These are phyloP conservation scores for Dolichopus griseipennis DNA, from an alignment of 2,888 invertebrate genomes.

Conservation along the genomic window DNA sequence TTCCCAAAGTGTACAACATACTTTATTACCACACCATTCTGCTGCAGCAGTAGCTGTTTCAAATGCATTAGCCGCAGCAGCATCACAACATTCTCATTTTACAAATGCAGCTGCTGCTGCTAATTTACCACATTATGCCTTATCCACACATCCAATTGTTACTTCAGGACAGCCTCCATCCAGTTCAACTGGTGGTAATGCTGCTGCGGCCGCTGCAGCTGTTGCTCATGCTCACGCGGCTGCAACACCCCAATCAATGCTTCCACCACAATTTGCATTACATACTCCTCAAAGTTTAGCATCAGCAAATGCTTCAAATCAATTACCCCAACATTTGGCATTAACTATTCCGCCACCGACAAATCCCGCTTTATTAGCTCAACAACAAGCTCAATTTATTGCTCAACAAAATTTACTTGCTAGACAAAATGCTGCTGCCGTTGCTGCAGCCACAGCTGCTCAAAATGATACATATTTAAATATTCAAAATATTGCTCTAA, in stretches of 20 bases:
- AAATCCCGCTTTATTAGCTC: constrained; percentile 45
- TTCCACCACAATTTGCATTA: constrained; percentile 13
- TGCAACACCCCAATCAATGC: constrained; percentile 20
- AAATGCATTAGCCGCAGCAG: constrained; percentile 2
- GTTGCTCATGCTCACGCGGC: constrained; percentile 20
- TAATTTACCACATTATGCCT: background rate
- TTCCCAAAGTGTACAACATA: constrained; percentile 14
- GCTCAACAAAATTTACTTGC: constrained; percentile 62
- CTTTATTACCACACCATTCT: constrained; percentile 14
- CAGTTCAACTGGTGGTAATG: background rate
- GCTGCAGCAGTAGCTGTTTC: constrained; percentile 23
- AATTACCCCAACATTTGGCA: constrained; percentile 33
- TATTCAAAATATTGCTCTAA: constrained; percentile 27
- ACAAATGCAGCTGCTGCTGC: background rate
- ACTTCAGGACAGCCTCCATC: background rate
- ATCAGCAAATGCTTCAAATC: constrained; percentile 32
- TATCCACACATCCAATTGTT: background rate
- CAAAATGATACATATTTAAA: constrained; percentile 32
- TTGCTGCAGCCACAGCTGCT: constrained; percentile 45
- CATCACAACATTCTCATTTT: constrained; percentile 8
- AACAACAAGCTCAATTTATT: constrained; percentile 52
- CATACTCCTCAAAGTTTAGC: constrained; percentile 30
- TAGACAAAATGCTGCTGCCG: constrained; percentile 57
- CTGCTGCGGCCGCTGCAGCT: constrained; percentile 20
- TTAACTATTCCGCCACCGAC: constrained; percentile 38